A percentile compares a stretch with the other conserved stretches of the same genome.
These are phyloP conservation scores for Drosophila atroscutellata DNA, from an alignment of 2,888 invertebrate species.

Conservation along the genomic window DNA sequence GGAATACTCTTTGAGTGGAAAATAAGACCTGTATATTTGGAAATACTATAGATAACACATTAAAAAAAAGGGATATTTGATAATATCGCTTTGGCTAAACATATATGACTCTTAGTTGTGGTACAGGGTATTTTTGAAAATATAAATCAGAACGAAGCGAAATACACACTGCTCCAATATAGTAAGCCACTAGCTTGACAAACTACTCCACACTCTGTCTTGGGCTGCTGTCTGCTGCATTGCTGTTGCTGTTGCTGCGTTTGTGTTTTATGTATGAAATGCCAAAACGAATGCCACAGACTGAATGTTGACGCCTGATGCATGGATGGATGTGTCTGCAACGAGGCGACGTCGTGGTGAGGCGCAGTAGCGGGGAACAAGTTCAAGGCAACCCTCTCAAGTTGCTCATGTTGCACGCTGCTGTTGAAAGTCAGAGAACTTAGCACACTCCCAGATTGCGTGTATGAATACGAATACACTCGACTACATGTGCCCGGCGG, in stretches of 20 bases:
- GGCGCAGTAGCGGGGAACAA: slow-evolving; percentile 25
- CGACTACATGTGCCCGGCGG: slow-evolving; percentile 50
- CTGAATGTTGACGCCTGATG: slow-evolving; percentile 66
- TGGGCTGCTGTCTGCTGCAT: slow-evolving; percentile 21
- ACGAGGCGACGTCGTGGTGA: background rate
- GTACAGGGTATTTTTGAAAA: slow-evolving; percentile 33
- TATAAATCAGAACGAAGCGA: slow-evolving; percentile 19
- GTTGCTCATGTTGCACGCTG: slow-evolving; percentile 14
- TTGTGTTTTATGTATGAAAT: slow-evolving; percentile 70
- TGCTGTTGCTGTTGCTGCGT: slow-evolving; percentile 25
- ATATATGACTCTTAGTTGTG: background rate
- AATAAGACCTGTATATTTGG: background rate
- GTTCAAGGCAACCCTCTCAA: slow-evolving; percentile 57
- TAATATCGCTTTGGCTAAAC: accelerated
- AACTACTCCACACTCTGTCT: slow-evolving; percentile 52
- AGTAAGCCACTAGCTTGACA: slow-evolving; percentile 58
- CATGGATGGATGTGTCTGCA: slow-evolving; percentile 46
- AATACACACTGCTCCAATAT: background rate
- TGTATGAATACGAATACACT: slow-evolving; percentile 23
- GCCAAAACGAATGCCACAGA: slow-evolving; percentile 66
- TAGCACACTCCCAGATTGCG: slow-evolving; percentile 58
- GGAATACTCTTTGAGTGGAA: background rate
- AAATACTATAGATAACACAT: background rate
- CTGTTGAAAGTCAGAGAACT: slow-evolving; percentile 60
- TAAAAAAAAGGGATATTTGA: background rate